phyloP scores from a whole-genome alignment of 2,888 invertebrate species.

The Diogma glabrata region DNA sequence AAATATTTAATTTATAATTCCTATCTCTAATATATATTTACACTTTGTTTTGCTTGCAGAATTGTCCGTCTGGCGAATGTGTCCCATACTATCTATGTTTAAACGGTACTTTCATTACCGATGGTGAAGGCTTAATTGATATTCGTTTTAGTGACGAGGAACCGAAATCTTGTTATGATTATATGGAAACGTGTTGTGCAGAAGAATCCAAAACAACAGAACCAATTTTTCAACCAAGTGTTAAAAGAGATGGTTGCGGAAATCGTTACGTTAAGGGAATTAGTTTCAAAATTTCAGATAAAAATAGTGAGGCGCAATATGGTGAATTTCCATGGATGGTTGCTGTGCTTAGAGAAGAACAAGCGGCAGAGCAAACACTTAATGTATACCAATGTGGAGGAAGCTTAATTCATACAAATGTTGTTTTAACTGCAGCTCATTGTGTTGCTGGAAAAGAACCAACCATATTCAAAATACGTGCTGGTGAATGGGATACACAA shows the following conservation, averaged over 20 bases:
- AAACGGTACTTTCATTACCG: constrained; percentile 50
- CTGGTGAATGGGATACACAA: constrained; percentile 77
- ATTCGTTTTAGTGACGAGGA: constrained; percentile 46
- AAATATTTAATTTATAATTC: too few species aligned
- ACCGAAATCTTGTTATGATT: constrained; percentile 17
- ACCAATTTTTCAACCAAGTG: constrained; percentile 27
- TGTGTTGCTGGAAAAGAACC: constrained; percentile 40
- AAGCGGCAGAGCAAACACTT: constrained; percentile 16
- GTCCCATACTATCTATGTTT: constrained; percentile 68
- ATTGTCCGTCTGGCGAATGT: constrained; percentile 47
- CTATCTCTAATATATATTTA: too few species aligned
- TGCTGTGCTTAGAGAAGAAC: constrained; percentile 28
- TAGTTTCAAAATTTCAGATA: constrained; percentile 53
- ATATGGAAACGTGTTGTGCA: constrained; percentile 29
- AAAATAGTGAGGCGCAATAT: constrained; percentile 50
- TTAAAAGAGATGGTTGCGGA: constrained; percentile 47
- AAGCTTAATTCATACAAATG: constrained; percentile 34
- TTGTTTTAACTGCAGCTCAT: constrained; percentile 73
- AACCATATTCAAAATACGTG: constrained; percentile 40
- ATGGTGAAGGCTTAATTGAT: constrained; percentile 63
- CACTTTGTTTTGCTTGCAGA: too few species aligned
- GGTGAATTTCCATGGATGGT: constrained; percentile 45
- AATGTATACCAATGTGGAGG: constrained; percentile 39
- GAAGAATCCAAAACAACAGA: constrained; percentile 22
- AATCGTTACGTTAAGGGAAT: constrained; percentile 60